These are phyloP conservation scores for Oceanites oceanicus DNA, from an alignment of 2,113 vertebrate species.

Conservation along the genomic window DNA sequence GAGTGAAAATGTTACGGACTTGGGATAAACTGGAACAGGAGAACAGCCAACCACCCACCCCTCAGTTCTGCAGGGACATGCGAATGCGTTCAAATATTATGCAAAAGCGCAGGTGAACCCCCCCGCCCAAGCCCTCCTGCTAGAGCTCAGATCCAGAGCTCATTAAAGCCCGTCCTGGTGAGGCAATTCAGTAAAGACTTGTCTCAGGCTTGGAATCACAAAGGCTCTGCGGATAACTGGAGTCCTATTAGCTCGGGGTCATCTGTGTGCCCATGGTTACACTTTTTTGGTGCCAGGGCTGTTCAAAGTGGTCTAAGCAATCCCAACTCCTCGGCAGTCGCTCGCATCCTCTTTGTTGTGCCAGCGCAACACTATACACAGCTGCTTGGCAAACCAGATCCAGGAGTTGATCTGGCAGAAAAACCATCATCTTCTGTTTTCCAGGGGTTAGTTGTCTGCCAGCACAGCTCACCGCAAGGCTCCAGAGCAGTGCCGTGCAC, in stretches of 20 bases:
- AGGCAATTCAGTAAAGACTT: neutral
- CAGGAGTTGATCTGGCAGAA: neutral
- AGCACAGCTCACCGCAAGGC: neutral
- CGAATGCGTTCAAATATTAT: neutral
- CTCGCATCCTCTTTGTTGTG: neutral
- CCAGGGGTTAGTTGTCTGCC: neutral
- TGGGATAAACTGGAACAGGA: neutral
- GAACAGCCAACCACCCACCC: neutral
- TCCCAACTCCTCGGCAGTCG: rapidly evolving
- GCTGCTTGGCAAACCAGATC: neutral
- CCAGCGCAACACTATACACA: rapidly evolving
- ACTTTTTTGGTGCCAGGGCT: neutral
- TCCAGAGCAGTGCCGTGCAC: neutral
- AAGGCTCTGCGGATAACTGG: neutral
- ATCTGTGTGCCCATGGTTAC: neutral
- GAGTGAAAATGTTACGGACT: neutral
- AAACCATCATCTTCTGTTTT: neutral
- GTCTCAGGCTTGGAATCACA: neutral
- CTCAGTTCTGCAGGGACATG: neutral
- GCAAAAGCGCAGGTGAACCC: neutral
- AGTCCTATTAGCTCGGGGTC: neutral
- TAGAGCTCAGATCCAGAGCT: neutral
- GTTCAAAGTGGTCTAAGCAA: neutral
- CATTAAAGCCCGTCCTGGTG: neutral
- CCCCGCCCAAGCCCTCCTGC: neutral